phyloP scores from a whole-genome alignment of 2,888 invertebrate species.

The Homarus gammarus region DNA sequence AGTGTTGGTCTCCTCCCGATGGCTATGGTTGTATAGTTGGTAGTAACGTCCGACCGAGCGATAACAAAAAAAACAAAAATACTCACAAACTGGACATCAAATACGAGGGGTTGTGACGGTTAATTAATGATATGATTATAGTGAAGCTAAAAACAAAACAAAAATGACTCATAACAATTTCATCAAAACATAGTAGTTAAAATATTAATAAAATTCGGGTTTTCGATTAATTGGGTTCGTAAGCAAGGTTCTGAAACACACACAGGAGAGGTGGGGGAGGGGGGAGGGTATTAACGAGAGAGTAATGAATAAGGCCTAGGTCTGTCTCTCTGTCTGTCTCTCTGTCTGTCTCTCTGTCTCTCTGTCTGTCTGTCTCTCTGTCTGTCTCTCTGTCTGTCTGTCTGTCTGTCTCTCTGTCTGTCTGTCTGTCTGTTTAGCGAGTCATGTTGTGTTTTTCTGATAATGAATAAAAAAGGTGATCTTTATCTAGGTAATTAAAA shows the following conservation, averaged over 20 bases:
- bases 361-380: not conserved
- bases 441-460: not conserved
- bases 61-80: no score
- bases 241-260: no score
- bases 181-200: not conserved
- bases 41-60: not conserved
- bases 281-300: no score
- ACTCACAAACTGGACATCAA: not conserved
- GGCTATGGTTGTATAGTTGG: not conserved
- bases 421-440: not conserved
- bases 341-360: not conserved
- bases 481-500: no score
- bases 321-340: not conserved
- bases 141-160: not conserved
- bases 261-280: no score
- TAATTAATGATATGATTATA: constrained; percentile 1
- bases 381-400: not conserved
- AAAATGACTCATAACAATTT: not conserved
- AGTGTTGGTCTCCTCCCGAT: not conserved
- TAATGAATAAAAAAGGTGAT: no score
- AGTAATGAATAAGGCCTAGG: no score
- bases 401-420: not conserved
- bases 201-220: no score
- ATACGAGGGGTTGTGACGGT: not conserved
- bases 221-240: no score